Evolutionary conservation across 2,888 invertebrate genomes (phyloP).

Genomic region (Acleris emargana): DNA sequence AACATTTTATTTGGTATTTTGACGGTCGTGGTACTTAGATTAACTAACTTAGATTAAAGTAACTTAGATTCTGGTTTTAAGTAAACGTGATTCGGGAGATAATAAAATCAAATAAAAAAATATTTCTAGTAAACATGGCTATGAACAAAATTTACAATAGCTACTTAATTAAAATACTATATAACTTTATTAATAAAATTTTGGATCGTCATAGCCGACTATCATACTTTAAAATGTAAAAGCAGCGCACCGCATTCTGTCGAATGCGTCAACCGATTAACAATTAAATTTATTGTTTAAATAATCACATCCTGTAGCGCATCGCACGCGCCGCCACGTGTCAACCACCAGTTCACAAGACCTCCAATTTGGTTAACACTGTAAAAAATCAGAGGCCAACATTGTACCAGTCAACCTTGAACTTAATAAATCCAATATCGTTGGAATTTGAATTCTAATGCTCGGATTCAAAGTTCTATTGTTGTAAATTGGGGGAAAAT

Average conservation of each 20-base stretch:
- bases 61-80: too few species aligned
- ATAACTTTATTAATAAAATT: too few species aligned
- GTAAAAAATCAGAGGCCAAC: slow-evolving; percentile 34
- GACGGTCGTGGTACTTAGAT: too few species aligned
- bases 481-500: neutral
- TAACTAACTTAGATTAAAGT: too few species aligned
- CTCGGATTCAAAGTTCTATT: neutral
- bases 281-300: slow-evolving; percentile 76
- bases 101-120: too few species aligned
- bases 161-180: too few species aligned
- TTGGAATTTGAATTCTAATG: slow-evolving; percentile 15
- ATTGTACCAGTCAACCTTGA: slow-evolving; percentile 16
- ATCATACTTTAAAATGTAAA: slow-evolving; percentile 32
- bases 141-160: too few species aligned
- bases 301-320: slow-evolving; percentile 62
- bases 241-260: slow-evolving; percentile 38
- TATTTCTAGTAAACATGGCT: too few species aligned
- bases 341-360: slow-evolving; percentile 38
- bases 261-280: slow-evolving; percentile 47
- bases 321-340: slow-evolving; percentile 60
- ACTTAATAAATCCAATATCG: neutral
- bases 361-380: slow-evolving; percentile 23
- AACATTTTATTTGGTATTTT: too few species aligned
- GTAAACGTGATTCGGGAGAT: too few species aligned
- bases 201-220: too few species aligned